phyloP scores from a whole-genome alignment of 1,140 invertebrate genomes.

The Melanaphis sacchari region DNA sequence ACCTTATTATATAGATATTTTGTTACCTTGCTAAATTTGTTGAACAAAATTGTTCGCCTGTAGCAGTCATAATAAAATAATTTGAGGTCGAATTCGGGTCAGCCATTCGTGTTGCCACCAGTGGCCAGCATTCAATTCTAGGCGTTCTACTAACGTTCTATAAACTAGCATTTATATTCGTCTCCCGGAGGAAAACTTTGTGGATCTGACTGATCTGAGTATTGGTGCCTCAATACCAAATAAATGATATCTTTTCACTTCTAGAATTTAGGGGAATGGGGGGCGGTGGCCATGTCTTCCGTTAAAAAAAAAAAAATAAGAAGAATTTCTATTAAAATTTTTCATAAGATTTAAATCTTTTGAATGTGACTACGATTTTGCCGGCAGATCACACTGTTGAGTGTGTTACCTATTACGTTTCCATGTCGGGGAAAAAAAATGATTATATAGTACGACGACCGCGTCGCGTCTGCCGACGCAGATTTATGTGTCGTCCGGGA shows the following conservation, averaged over 20 bases:
- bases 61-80: neutral
- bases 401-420: neutral
- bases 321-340: neutral
- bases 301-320: neutral
- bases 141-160: no score
- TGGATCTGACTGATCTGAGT: neutral
- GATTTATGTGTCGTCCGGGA: slow-evolving; percentile 8
- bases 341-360: neutral
- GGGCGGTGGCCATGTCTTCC: neutral
- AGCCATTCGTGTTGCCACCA: neutral
- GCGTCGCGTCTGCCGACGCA: neutral
- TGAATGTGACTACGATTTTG: neutral
- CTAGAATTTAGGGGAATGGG: neutral
- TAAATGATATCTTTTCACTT: neutral
- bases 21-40: neutral
- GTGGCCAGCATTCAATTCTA: neutral
- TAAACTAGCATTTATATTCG: neutral
- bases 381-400: neutral
- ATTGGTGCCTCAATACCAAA: neutral
- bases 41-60: neutral
- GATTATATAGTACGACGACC: neutral
- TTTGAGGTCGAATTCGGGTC: neutral
- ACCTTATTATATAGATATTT: neutral
- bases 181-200: neutral
- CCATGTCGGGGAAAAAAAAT: neutral